Conservation (phyloP, 2,888 invertebrate genomes). For the Anthoptus insignis region DNA sequence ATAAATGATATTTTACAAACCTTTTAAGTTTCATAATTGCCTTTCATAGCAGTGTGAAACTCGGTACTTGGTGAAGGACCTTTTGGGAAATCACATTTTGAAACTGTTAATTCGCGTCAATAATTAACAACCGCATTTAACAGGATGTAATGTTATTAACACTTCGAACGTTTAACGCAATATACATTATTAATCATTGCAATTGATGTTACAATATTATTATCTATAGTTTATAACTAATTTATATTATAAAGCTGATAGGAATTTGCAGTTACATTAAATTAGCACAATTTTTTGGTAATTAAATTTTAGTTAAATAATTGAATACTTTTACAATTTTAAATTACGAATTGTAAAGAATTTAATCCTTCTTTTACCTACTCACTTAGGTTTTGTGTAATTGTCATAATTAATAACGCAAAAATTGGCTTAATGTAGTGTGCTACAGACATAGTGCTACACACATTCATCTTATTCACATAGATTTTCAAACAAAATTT, state of each 20-base stretch:
- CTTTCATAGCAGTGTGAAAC: slow-evolving; percentile 25
- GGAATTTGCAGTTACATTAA: background rate
- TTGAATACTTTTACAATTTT: no score
- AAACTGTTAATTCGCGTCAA: slow-evolving; percentile 22
- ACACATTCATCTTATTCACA: no score
- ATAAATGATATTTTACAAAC: slow-evolving; percentile 14
- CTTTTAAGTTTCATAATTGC: background rate
- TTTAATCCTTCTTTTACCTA: no score
- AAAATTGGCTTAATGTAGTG: no score
- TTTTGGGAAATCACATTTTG: slow-evolving; percentile 34
- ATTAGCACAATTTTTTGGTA: no score
- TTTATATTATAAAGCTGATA: background rate
- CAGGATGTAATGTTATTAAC: slow-evolving; percentile 25
- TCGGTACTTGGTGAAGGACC: slow-evolving; percentile 21
- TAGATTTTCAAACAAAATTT: no score
- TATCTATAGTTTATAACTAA: background rate
- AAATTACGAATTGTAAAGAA: no score
- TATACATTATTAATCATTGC: background rate
- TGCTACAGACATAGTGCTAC: no score
- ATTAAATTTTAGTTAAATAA: no score
- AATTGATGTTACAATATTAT: background rate
- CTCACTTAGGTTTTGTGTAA: no score
- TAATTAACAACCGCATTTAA: slow-evolving; percentile 18
- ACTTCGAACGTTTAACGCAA: background rate
- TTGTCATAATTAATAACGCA: no score